Conservation (phyloP, 2,113 vertebrate species). For the Apteryx owenii region DNA sequence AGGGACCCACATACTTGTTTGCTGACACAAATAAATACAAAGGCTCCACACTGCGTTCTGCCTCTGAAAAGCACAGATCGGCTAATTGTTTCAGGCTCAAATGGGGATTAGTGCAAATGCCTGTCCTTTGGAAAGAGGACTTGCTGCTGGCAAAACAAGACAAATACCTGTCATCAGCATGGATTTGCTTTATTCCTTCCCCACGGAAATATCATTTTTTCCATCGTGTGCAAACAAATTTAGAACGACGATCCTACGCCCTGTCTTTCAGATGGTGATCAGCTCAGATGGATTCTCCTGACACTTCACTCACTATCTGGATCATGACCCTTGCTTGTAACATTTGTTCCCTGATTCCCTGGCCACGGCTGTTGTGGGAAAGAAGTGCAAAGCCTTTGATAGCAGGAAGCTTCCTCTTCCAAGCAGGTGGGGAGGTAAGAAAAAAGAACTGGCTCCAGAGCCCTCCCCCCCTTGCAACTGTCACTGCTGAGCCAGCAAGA, state of each 20-base stretch:
- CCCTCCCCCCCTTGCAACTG: no score
- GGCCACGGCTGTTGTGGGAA: neutral
- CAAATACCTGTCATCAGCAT: conserved; percentile 55
- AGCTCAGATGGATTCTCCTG: neutral
- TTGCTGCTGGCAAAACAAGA: conserved; percentile 66
- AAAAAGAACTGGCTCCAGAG: neutral
- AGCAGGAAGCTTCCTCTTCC: conserved; percentile 20
- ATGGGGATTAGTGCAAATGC: conserved; percentile 60
- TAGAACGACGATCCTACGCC: conserved; percentile 35
- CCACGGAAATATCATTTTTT: conserved; percentile 49
- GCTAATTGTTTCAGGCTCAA: conserved; percentile 57
- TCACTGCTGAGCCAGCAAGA: neutral
- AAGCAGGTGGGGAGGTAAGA: neutral
- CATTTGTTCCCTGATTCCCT: conserved; percentile 24
- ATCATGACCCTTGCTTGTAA: neutral
- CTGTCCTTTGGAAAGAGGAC: conserved; percentile 2
- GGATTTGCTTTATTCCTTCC: conserved; percentile 50
- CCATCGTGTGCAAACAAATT: conserved; percentile 33
- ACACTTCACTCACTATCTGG: neutral
- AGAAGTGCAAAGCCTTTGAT: conserved; percentile 43
- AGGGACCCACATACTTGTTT: neutral
- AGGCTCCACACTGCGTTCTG: neutral
- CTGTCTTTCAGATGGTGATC: neutral
- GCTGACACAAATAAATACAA: conserved; percentile 50
- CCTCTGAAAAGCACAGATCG: conserved; percentile 23